Percentiles rank a stretch among this genome's conserved stretches.
Evolutionary conservation across 2,888 invertebrate species (phyloP).

Genomic region (Halictus quadricinctus): DNA sequence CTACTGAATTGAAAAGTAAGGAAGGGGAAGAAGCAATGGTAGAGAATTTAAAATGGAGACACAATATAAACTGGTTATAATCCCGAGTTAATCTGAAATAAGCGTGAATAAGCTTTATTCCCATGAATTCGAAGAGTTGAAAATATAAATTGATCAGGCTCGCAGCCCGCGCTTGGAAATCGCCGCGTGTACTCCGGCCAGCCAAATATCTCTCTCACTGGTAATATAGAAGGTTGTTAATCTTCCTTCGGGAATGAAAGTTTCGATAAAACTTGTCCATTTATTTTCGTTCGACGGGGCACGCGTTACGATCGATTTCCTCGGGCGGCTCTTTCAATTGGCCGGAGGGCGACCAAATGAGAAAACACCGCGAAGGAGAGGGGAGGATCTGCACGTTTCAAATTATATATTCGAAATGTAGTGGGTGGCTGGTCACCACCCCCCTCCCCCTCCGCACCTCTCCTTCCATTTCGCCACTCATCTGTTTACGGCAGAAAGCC

Average conservation of each 20-base stretch:
- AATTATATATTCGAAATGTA: slow-evolving; percentile 31
- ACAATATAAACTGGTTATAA: too few species aligned
- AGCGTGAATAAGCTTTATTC: background rate
- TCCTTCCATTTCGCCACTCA: background rate
- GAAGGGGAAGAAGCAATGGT: too few species aligned
- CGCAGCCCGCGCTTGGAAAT: background rate
- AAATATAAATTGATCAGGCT: background rate
- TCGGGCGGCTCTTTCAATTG: slow-evolving; percentile 21
- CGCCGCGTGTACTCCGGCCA: background rate
- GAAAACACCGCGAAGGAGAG: background rate
- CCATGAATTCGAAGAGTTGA: background rate
- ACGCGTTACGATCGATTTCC: slow-evolving; percentile 43
- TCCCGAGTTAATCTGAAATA: background rate
- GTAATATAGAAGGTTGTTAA: slow-evolving; percentile 37
- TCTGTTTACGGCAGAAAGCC: slow-evolving; percentile 34
- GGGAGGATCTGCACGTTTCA: background rate
- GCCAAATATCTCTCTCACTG: slow-evolving; percentile 4
- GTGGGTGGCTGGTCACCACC: background rate
- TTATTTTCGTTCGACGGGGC: slow-evolving; percentile 45
- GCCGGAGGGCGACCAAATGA: slow-evolving; percentile 7
- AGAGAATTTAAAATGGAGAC: too few species aligned
- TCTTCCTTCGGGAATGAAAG: slow-evolving; percentile 34
- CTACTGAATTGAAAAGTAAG: too few species aligned
- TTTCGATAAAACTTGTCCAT: slow-evolving; percentile 46
- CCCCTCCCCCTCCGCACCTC: background rate